Base-by-base conservation (phyloP, 2,797 vertebrate genomes). In the Rhodeus uyekii region DNA sequence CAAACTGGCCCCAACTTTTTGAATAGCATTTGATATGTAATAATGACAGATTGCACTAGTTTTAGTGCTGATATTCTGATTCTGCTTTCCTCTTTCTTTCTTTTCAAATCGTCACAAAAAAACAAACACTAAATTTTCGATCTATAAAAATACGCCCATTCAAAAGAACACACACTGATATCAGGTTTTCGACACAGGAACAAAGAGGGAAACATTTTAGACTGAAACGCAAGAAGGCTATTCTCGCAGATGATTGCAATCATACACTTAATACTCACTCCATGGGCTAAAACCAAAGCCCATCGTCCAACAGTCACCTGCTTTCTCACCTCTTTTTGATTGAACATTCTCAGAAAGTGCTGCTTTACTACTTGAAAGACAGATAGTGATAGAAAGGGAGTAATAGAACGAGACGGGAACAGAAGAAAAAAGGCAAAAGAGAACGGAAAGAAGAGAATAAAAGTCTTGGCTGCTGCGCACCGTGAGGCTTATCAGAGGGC, bases 291-390 rank as follows among this genome's bases (percentile, higher is more conserved):
- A 29, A 18, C 46, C 46, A 32, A 72, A 71, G 44, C 27, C 69
- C 1, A 22, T 39, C 29, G 29, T 50, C 50, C 13, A 67, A 32
- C 46, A 50, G 13, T 71, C 69, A 61, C 46, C 67, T 72, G 39
- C 42, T 60, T 79, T 50, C 69, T 72, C 67, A 29, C 27, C 67
- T 14, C 24, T 71, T 80, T 84, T 60, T 76, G 44, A 79, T 84
- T 85, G 53, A 72, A 76, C 83, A 84, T 75, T 82, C 76, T 80
- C 55, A 69, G 72, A 73, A 81, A 79, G 60, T 50, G 71, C 4
- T 38, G 76, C 75, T 64, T 53, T 71, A 63, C 80, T 29, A 81
- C 69, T 74, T 74, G 61, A 81, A 74, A 84, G 64, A 76, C 46
- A 38, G 55, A 75, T n/a, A 39, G 65, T 63, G 60, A 61, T 32